Evolutionary conservation across 2,113 vertebrate species (phyloP), one percentile per base, ranked within the genome.

Genomic region (Neodon shergylaensis): DNA sequence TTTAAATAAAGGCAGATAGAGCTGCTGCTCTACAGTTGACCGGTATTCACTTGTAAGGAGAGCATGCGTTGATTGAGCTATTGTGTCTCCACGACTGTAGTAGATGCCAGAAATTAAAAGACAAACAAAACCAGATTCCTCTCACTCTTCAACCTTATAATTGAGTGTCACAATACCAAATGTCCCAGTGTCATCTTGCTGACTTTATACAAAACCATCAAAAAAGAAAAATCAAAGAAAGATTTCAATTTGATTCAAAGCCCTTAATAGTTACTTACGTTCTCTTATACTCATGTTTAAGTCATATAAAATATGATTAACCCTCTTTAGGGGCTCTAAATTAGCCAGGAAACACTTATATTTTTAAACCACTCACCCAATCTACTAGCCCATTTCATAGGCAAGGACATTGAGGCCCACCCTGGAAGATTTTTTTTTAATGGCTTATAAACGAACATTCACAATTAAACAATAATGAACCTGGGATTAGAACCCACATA

Each of bases 191-290:
- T 79, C 90, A 24, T 28, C 16, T 68, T 9, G 8, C n/a, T 13
- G 26, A 68, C 68, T 89, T 89, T 73, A 82, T 90, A 24, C 28
- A n/a, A 96, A 86, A 86, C 16, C 5, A 47, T 42, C 11, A 70
- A 52, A 76, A 47, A 47, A 76, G 28, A 47, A 42, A 88, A 93
- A 31, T n/a, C 79, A 79, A 92, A 63, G 3, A 70, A 52, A 92
- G 39, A 54, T 76, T 79, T 95, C 74, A 76, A n/a, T 94, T 72
- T 72, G 31, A 42, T 24, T 83, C 16, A 88, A 63, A 36, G 9
- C 0, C 47, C 36, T 89, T 82, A 68, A 4, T 39, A 70, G 8
- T 81, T 58, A 66, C 63, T 12, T 54, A 26, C 24, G 31, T n/a
- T 36, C 7, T 24, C 36, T 58, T 72, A 22, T 52, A 4, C 1